A percentile compares a stretch with the other conserved stretches of the same genome.
These are phyloP conservation scores for Saguinus midas DNA, from an alignment of 2,113 vertebrate species.

Conservation along the genomic window DNA sequence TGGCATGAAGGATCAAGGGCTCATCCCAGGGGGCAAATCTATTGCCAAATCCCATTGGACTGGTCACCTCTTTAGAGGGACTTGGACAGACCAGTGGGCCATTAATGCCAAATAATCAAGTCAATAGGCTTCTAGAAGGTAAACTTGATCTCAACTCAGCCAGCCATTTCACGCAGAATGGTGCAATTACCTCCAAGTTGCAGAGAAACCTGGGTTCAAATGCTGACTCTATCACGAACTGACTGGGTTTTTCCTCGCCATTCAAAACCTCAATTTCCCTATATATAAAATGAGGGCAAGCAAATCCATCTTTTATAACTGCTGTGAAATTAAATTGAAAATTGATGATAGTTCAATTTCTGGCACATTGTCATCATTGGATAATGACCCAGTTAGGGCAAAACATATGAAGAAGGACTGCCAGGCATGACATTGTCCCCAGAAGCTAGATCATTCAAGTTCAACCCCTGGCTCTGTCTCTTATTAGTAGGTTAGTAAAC, in stretches of 20 bases:
- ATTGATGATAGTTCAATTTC: neutral
- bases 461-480: neutral
- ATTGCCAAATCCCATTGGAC: neutral
- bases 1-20: neutral
- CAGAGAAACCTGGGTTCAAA: neutral
- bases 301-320: neutral
- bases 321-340: neutral
- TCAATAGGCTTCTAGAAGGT: neutral
- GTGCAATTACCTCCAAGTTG: fast-evolving
- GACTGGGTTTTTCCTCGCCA: neutral
- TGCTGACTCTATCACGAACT: neutral
- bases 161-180: too few species aligned
- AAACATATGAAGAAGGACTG: neutral
- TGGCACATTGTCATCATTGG: neutral
- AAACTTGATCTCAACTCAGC: neutral
- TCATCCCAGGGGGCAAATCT: neutral
- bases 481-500: neutral
- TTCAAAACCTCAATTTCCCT: neutral
- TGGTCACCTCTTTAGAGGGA: neutral
- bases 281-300: neutral
- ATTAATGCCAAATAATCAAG: neutral
- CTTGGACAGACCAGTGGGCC: neutral
- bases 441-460: neutral
- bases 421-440: fast-evolving
- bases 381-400: neutral